These are phyloP conservation scores for Melanotaenia nigrans DNA, from an alignment of 2,797 vertebrate species.

Conservation along the genomic window DNA sequence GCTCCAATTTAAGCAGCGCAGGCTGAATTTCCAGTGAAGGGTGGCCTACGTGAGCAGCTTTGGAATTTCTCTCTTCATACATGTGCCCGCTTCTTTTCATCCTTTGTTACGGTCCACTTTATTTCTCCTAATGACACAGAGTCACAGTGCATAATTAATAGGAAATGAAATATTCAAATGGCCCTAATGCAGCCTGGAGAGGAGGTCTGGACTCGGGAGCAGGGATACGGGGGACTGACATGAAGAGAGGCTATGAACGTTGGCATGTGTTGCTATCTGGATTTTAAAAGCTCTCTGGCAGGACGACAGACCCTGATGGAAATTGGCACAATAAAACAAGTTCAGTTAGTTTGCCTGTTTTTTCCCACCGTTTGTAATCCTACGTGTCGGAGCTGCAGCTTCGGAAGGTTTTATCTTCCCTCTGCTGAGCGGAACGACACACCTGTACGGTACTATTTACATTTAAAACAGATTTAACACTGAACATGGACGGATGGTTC, in stretches of 20 bases:
- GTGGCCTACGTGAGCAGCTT: conserved; percentile 94
- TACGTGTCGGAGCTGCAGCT: conserved; percentile 40
- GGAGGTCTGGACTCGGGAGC: conserved; percentile 94
- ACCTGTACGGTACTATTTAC: conserved; percentile 31
- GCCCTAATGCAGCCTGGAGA: conserved; percentile 98
- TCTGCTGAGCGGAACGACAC: conserved; percentile 23
- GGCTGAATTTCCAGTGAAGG: conserved; percentile 93
- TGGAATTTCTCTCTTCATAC: conserved; percentile 86
- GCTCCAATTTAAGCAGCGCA: conserved; percentile 14
- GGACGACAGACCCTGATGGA: conserved; percentile 82
- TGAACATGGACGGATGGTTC: background rate
- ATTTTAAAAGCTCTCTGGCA: conserved; percentile 90
- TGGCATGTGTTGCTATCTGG: conserved; percentile 97
- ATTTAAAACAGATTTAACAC: conserved; percentile 1
- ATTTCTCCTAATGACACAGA: conserved; percentile 99
- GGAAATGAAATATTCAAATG: conserved; percentile 99
- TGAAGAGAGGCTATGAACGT: conserved; percentile 87
- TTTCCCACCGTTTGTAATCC: conserved; percentile 65
- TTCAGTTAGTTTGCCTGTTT: conserved; percentile 39
- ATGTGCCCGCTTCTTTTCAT: conserved; percentile 92
- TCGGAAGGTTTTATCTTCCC: conserved; percentile 48
- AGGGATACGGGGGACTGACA: conserved; percentile 88
- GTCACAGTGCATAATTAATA: conserved; percentile 99
- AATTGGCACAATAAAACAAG: conserved; percentile 86
- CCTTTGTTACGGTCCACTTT: conserved; percentile 99